A percentile compares a stretch with the other conserved stretches of the same genome.
phyloP scores from a whole-genome alignment of 2,113 vertebrate genomes.

The Philantomba maxwellii region DNA sequence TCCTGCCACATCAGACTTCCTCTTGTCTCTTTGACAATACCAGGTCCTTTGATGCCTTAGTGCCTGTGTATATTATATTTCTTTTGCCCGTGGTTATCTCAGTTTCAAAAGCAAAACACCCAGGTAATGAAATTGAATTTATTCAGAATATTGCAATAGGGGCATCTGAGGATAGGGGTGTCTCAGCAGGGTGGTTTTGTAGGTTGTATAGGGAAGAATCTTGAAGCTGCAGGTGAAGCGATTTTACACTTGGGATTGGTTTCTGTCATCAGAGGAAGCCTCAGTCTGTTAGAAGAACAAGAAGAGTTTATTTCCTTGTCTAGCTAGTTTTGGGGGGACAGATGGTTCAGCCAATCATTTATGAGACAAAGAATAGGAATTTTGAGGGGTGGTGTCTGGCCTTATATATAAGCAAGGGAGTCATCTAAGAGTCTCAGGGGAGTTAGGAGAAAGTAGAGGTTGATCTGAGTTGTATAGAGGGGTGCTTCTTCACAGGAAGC shows the following conservation, averaged over 20 bases:
- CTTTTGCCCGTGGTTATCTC: neutral
- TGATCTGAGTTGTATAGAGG: neutral
- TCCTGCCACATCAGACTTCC: too few relatives aligned
- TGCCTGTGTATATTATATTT: neutral
- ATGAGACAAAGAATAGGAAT: neutral
- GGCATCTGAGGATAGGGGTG: neutral
- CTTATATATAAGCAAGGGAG: neutral
- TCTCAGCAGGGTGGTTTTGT: neutral
- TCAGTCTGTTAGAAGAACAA: neutral
- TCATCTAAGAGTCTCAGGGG: neutral
- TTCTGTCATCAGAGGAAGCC: neutral
- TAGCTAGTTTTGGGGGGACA: neutral
- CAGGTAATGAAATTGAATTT: neutral
- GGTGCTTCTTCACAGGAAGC: neutral
- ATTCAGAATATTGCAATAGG: neutral
- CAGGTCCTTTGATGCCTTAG: neutral
- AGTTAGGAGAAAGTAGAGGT: neutral
- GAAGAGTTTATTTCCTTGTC: neutral
- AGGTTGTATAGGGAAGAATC: neutral
- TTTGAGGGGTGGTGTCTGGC: neutral
- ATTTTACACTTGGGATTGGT: neutral
- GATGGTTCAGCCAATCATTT: neutral
- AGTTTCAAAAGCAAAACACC: neutral
- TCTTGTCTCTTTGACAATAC: neutral
- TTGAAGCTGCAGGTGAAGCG: neutral